Percentiles rank a stretch among this genome's conserved stretches.
These are phyloP conservation scores for Aphaenogaster rudis DNA, from an alignment of 1,140 invertebrate species.

Conservation along the genomic window DNA sequence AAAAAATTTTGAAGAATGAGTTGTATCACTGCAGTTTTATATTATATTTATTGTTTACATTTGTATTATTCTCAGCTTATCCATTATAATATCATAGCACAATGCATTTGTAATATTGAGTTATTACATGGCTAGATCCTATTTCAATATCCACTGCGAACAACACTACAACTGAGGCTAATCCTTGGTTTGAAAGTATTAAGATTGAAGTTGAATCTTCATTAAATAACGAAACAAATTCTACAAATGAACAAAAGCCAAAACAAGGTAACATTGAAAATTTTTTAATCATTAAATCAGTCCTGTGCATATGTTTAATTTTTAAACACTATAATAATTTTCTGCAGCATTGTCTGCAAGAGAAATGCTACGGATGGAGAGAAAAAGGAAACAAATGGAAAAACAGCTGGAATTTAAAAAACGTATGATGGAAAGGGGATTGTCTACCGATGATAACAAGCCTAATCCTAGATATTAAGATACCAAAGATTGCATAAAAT, in stretches of 20 bases:
- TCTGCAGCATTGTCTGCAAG: slow-evolving; percentile 21
- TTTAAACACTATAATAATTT: background rate
- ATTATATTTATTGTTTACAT: background rate
- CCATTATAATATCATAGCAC: background rate
- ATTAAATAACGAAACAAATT: background rate
- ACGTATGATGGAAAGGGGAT: slow-evolving; percentile 41
- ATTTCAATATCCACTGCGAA: background rate
- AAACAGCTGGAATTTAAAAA: slow-evolving; percentile 66
- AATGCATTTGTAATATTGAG: background rate
- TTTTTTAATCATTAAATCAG: background rate
- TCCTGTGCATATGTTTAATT: background rate
- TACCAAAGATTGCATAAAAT: background rate
- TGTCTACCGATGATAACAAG: background rate
- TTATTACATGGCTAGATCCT: background rate
- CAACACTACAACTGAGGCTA: background rate
- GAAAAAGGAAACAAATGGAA: slow-evolving; percentile 64
- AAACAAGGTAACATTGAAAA: slow-evolving; percentile 7
- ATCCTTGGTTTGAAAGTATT: background rate
- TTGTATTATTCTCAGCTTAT: background rate
- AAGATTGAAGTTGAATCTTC: background rate
- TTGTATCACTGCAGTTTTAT: background rate
- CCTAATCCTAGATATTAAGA: slow-evolving; percentile 56
- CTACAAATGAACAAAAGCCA: background rate
- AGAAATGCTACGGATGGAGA: slow-evolving; percentile 46
- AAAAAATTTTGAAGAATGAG: background rate